Conservation (phyloP, 1,140 invertebrate species). For the Eriocheir sinensis region DNA sequence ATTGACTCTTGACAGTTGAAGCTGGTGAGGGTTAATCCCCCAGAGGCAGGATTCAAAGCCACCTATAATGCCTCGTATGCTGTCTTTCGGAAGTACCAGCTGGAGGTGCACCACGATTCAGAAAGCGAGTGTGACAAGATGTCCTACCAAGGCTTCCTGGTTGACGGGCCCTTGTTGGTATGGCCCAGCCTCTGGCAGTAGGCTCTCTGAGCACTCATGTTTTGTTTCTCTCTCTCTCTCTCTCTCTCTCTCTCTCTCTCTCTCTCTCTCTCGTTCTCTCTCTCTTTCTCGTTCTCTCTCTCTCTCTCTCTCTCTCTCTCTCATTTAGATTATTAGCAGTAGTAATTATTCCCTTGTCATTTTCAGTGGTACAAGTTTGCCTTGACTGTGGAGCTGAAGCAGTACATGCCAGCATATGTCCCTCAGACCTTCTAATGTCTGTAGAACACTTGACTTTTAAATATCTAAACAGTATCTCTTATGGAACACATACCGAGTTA, state of each 20-base stretch:
- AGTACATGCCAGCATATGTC: background rate
- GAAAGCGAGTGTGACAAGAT: conserved; percentile 69
- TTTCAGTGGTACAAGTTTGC: background rate
- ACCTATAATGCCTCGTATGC: conserved; percentile 71
- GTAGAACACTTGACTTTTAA: no score
- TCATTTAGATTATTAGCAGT: background rate
- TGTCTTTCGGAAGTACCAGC: conserved; percentile 70
- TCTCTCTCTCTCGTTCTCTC: no score
- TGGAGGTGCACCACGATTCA: conserved; percentile 66
- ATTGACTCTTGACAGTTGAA: conserved; percentile 72
- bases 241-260: no score
- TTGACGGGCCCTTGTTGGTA: conserved; percentile 73
- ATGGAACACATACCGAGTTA: no score
- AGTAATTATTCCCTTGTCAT: background rate
- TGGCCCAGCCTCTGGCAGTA: conserved; percentile 19
- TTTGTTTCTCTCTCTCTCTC: no score
- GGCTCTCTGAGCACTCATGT: background rate
- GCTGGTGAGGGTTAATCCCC: conserved; percentile 68
- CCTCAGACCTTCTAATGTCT: no score
- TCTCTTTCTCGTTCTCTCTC: no score
- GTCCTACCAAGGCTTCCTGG: conserved; percentile 73
- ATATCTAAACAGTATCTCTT: no score
- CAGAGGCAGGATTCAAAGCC: conserved; percentile 68
- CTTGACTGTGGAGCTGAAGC: background rate
- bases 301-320: no score